These are phyloP conservation scores for Ivindomyrus marchei DNA, from an alignment of 2,113 vertebrate genomes.

Conservation along the genomic window DNA sequence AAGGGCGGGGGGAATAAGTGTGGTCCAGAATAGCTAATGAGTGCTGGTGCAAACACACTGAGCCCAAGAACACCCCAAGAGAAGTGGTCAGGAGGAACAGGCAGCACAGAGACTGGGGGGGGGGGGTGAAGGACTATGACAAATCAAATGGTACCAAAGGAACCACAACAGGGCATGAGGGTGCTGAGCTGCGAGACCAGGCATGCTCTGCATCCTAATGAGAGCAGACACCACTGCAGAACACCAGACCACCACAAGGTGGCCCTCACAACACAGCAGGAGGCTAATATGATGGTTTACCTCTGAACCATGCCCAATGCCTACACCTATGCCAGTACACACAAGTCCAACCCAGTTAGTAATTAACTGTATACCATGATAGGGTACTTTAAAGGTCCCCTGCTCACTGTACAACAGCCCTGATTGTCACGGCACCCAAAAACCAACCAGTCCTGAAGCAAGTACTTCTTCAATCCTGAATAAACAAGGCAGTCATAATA, in stretches of 20 bases:
- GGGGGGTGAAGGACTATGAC: not conserved
- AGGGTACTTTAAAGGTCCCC: not conserved
- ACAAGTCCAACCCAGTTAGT: not conserved
- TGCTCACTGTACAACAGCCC: not conserved
- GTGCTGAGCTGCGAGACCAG: not conserved
- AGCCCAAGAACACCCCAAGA: not conserved
- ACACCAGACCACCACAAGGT: not conserved
- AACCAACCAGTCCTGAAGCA: not conserved
- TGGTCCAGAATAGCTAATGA: conserved; percentile 10
- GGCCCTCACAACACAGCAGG: not conserved
- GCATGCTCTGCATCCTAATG: conserved; percentile 31
- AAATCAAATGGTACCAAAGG: not conserved
- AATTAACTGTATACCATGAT: not conserved
- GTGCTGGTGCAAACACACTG: not conserved
- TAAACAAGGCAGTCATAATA: not conserved
- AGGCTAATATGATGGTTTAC: not conserved
- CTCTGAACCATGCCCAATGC: not conserved
- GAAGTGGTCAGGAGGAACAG: not conserved
- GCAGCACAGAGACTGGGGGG: not conserved
- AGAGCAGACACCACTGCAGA: conserved; percentile 16
- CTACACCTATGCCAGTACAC: not conserved
- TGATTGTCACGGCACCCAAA: not conserved
- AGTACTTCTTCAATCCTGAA: not conserved
- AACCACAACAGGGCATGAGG: not conserved
- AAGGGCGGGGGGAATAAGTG: not conserved